Evolutionary conservation across 2,113 vertebrate species (phyloP).

Genomic region (Strix aluco): DNA sequence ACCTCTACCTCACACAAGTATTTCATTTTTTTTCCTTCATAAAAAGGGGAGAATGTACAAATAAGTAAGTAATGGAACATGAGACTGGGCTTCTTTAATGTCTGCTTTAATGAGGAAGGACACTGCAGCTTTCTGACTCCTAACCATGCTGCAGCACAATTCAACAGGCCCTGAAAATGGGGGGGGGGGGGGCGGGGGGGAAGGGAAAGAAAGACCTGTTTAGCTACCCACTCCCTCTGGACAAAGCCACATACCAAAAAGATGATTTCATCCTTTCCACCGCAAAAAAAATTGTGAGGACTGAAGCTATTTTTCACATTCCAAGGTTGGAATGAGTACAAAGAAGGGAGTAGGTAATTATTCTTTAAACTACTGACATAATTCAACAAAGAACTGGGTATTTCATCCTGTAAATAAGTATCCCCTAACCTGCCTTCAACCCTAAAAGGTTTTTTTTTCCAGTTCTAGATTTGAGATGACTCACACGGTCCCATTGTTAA

Average conservation of each 20-base stretch:
- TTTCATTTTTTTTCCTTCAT: not conserved
- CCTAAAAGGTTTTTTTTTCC: slow-evolving; percentile 48
- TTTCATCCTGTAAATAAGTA: slow-evolving; percentile 64
- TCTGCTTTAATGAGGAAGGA: not conserved
- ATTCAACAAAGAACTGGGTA: slow-evolving; percentile 56
- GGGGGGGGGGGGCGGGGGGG: rapidly evolving
- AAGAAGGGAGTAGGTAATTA: slow-evolving; percentile 50
- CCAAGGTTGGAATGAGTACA: slow-evolving; percentile 47
- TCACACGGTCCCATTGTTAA: slow-evolving; percentile 68
- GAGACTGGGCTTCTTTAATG: not conserved
- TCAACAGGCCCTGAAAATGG: not conserved
- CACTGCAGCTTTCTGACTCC: not conserved
- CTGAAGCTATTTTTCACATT: slow-evolving; percentile 57
- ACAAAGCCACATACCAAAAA: slow-evolving; percentile 57
- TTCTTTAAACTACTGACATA: slow-evolving; percentile 50
- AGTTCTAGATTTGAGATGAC: slow-evolving; percentile 60
- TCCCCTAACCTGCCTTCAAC: slow-evolving; percentile 56
- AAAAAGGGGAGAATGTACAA: not conserved
- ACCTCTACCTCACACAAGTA: not conserved
- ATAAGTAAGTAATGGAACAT: not conserved
- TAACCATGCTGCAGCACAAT: not conserved
- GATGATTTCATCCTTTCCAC: slow-evolving; percentile 30
- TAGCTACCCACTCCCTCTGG: not conserved
- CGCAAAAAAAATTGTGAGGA: not conserved
- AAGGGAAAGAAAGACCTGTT: not conserved